Evolutionary conservation across 2,888 invertebrate genomes (phyloP).

Genomic region (Metallyticus violacea): DNA sequence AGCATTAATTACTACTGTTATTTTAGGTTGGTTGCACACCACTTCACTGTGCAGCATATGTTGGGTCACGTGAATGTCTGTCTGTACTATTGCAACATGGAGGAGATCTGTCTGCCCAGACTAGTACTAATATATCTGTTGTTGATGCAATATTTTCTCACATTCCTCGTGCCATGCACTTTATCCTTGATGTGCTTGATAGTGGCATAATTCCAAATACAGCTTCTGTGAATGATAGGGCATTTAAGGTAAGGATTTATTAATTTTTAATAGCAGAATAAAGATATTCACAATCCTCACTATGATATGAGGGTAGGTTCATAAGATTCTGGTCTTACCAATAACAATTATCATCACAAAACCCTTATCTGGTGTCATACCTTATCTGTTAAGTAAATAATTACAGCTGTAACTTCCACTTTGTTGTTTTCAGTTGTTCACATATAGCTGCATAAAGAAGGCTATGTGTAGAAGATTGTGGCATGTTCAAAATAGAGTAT

Average conservation of each 20-base stretch:
- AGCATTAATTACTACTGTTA: neutral
- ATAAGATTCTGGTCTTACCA: too few relatives aligned
- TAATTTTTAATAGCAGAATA: too few relatives aligned
- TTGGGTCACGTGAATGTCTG: conserved; percentile 51
- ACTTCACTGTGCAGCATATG: conserved; percentile 53
- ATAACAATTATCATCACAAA: too few relatives aligned
- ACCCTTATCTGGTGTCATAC: too few relatives aligned
- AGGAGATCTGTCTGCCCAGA: conserved; percentile 43
- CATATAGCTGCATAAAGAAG: too few relatives aligned
- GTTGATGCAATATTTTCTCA: conserved; percentile 45
- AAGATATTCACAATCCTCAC: too few relatives aligned
- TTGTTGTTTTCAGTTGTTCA: too few relatives aligned
- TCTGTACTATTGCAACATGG: conserved; percentile 48
- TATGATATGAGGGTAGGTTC: too few relatives aligned
- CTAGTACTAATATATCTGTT: conserved; percentile 43
- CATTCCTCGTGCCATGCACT: conserved; percentile 43
- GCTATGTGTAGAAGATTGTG: too few relatives aligned
- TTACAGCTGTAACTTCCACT: too few relatives aligned
- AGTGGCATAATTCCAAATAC: conserved; percentile 40
- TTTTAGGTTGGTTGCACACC: conserved; percentile 48
- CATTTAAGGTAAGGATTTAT: conserved; percentile 28
- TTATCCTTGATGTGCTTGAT: conserved; percentile 44
- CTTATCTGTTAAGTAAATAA: too few relatives aligned
- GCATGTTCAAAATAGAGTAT: too few relatives aligned
- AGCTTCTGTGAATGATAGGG: conserved; percentile 33